These are phyloP conservation scores for Tribolium freemani DNA, from an alignment of 2,888 invertebrate species.

Conservation along the genomic window DNA sequence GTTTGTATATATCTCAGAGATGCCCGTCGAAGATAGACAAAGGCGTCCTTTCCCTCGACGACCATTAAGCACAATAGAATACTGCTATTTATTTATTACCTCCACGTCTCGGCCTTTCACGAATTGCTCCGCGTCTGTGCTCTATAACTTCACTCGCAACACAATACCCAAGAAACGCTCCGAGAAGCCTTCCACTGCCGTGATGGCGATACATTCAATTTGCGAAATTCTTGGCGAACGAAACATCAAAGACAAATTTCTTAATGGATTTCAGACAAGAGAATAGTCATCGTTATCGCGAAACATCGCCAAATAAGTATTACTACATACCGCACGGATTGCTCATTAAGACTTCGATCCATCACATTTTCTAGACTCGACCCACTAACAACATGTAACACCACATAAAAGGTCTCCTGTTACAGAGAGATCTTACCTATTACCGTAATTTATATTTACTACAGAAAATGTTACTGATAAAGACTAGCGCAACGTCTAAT, in stretches of 20 bases:
- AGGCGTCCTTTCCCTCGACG: constrained; percentile 52
- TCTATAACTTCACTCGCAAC: constrained; percentile 11
- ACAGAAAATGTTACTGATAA: neutral
- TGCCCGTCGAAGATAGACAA: constrained; percentile 56
- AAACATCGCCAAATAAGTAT: neutral
- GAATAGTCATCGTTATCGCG: constrained; percentile 14
- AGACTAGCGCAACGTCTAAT: constrained; percentile 6
- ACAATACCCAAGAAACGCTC: constrained; percentile 14
- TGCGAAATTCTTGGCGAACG: constrained; percentile 21
- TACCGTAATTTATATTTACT: neutral
- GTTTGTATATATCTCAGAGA: constrained; percentile 58
- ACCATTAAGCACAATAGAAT: constrained; percentile 57
- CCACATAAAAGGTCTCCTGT: neutral
- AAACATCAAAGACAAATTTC: constrained; percentile 23
- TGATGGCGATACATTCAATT: constrained; percentile 19
- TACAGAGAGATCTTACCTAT: neutral
- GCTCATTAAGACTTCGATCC: constrained; percentile 17
- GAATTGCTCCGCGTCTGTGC: neutral
- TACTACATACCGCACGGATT: constrained; percentile 8
- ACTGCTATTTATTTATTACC: constrained; percentile 60
- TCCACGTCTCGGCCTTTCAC: constrained; percentile 39
- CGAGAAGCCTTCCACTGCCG: constrained; percentile 15
- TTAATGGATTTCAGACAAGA: constrained; percentile 25
- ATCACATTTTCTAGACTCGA: neutral
- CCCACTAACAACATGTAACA: neutral